A percentile compares a stretch with the other conserved stretches of the same genome.
These are phyloP conservation scores for Oncorhynchus tshawytscha DNA, from an alignment of 2,113 vertebrate species.

Conservation along the genomic window DNA sequence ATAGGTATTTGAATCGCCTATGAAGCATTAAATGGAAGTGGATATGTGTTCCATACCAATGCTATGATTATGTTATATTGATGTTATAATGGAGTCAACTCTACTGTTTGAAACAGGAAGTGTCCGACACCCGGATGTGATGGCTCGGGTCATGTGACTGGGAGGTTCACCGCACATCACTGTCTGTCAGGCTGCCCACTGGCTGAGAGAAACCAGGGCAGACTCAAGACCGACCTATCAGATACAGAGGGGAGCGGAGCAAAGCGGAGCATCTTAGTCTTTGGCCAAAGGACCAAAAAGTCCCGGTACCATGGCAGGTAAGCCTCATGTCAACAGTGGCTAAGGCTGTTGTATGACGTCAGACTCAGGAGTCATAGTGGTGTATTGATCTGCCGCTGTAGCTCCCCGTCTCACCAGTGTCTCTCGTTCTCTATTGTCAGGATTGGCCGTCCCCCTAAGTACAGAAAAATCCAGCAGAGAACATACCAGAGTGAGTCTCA, in stretches of 20 bases:
- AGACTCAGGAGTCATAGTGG: too few species aligned
- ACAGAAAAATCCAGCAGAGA: slow-evolving; percentile 89
- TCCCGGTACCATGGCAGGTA: slow-evolving; percentile 93
- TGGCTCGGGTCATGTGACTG: slow-evolving; percentile 94
- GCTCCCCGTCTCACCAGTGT: not conserved
- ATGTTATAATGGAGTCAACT: not conserved
- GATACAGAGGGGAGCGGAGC: slow-evolving; percentile 81
- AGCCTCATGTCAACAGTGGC: not conserved
- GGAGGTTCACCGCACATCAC: slow-evolving; percentile 96
- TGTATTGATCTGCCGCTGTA: too few species aligned
- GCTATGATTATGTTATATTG: too few species aligned
- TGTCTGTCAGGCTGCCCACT: slow-evolving; percentile 96
- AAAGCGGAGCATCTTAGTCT: slow-evolving; percentile 84
- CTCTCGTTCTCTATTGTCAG: slow-evolving; percentile 50
- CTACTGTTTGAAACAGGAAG: slow-evolving; percentile 77
- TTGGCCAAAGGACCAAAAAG: slow-evolving; percentile 88
- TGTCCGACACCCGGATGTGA: slow-evolving; percentile 97
- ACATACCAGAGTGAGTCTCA: slow-evolving; percentile 87
- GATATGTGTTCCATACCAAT: too few species aligned
- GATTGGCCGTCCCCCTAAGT: slow-evolving; percentile 94
- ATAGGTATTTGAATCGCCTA: not conserved
- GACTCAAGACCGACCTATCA: slow-evolving; percentile 86
- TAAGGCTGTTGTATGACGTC: too few species aligned
- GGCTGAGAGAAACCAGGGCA: slow-evolving; percentile 94
- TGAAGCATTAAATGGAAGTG: not conserved